A percentile compares a stretch with the other conserved stretches of the same genome.
These are phyloP conservation scores for Epistrophella euchroma DNA, from an alignment of 2,888 invertebrate species.

Conservation along the genomic window DNA sequence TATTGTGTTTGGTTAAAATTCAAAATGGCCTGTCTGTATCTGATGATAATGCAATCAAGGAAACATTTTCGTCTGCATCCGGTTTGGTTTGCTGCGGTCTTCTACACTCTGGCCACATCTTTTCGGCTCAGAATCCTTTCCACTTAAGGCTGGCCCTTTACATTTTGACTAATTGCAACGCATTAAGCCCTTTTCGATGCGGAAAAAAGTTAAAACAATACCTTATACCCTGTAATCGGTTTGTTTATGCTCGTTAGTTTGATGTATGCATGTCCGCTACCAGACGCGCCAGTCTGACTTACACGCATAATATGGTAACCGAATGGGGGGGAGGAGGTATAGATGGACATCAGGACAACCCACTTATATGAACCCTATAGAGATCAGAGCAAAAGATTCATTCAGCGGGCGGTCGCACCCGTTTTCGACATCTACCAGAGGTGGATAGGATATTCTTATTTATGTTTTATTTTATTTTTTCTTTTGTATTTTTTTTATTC, in stretches of 20 bases:
- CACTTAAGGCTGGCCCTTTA: constrained; percentile 23
- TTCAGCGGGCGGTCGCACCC: constrained; percentile 74
- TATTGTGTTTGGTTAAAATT: constrained; percentile 25
- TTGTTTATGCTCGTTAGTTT: constrained; percentile 74
- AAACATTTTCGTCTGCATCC: not conserved
- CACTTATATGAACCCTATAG: constrained; percentile 19
- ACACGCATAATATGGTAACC: constrained; percentile 46
- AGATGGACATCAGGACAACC: constrained; percentile 22
- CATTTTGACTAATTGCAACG: constrained; percentile 69
- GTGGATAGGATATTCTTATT: too few relatives aligned
- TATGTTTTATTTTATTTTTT: constrained; percentile 15
- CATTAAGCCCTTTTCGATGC: constrained; percentile 57
- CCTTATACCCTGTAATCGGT: constrained; percentile 66
- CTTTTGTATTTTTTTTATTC: constrained; percentile 11
- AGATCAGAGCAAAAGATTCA: constrained; percentile 25
- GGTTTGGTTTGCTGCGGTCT: not conserved
- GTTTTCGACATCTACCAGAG: constrained; percentile 49
- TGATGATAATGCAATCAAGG: constrained; percentile 47
- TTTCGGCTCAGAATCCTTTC: constrained; percentile 2
- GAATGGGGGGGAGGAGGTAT: not conserved
- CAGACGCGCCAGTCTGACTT: constrained; percentile 68
- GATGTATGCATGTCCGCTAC: constrained; percentile 70
- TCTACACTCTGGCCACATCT: not conserved
- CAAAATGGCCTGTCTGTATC: constrained; percentile 28
- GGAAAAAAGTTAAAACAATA: constrained; percentile 61